phyloP scores from a whole-genome alignment of 2,888 invertebrate species.

The Pocota personata region DNA sequence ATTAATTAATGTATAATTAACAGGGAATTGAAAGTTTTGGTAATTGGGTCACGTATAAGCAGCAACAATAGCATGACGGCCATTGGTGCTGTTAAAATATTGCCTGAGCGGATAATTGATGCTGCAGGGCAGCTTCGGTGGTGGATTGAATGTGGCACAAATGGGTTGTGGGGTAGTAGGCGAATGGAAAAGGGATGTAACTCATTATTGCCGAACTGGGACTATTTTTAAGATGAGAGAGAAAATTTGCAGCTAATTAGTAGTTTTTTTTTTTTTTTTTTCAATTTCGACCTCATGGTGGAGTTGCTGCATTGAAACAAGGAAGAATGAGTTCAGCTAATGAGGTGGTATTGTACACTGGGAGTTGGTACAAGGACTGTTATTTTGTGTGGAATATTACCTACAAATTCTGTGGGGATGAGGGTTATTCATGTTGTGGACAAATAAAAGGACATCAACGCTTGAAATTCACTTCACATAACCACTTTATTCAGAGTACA shows the following conservation, averaged over 20 bases:
- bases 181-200: not conserved
- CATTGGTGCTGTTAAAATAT: constrained; percentile 12
- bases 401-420: not conserved
- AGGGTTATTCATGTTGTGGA: no score
- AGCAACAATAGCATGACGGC: constrained; percentile 8
- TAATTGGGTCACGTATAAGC: constrained; percentile 50
- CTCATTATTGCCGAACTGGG: constrained; percentile 29
- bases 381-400: no score
- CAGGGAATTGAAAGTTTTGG: constrained; percentile 42
- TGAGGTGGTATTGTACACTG: not conserved
- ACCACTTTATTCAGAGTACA: constrained; percentile 19
- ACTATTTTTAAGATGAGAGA: constrained; percentile 15
- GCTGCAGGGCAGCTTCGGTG: not conserved
- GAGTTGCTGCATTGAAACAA: not conserved
- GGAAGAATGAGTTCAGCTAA: not conserved
- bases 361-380: not conserved
- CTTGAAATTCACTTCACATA: not conserved
- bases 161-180: not conserved
- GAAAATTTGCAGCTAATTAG: constrained; percentile 37
- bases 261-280: not conserved
- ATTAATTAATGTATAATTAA: constrained; percentile 53
- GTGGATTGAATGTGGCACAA: not conserved
- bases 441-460: no score
- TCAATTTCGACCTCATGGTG: not conserved
- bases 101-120: constrained; percentile 12